Evolutionary conservation across 1,140 invertebrate species (phyloP).

Genomic region (Drosophila teissieri): DNA sequence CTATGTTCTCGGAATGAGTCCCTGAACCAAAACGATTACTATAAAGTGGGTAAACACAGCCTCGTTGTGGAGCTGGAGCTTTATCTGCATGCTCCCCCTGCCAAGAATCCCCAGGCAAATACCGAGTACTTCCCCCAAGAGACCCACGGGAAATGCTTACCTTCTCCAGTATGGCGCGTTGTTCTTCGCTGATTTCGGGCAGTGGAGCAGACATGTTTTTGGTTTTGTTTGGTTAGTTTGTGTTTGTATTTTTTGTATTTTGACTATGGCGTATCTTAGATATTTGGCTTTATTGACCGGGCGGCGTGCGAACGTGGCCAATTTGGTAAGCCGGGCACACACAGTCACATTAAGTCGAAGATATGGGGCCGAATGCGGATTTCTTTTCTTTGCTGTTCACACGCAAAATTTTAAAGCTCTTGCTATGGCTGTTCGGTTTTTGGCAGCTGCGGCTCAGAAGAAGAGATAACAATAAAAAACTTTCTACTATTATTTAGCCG

Average conservation of each 20-base stretch:
- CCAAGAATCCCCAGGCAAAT: neutral
- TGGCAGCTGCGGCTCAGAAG: slow-evolving; percentile 46
- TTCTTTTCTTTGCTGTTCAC: slow-evolving; percentile 70
- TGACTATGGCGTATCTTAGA: slow-evolving; percentile 20
- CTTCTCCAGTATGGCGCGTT: slow-evolving; percentile 71
- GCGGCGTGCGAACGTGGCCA: slow-evolving; percentile 30
- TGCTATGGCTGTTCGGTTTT: slow-evolving; percentile 43
- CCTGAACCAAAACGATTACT: neutral
- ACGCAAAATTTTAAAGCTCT: slow-evolving; percentile 50
- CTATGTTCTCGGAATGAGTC: no score
- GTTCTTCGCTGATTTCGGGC: slow-evolving; percentile 70
- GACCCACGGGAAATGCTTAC: slow-evolving; percentile 37
- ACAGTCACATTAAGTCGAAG: neutral
- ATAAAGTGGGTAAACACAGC: neutral
- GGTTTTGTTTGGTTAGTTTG: neutral
- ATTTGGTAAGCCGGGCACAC: slow-evolving; percentile 39
- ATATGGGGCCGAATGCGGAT: slow-evolving; percentile 36
- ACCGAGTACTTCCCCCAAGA: neutral
- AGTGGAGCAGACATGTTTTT: slow-evolving; percentile 67
- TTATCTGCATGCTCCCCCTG: neutral
- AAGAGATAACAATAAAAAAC: slow-evolving; percentile 71
- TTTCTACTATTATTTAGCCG: slow-evolving; percentile 73
- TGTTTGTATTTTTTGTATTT: slow-evolving; percentile 18
- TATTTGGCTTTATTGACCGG: slow-evolving; percentile 26
- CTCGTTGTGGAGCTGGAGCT: neutral